Evolutionary conservation across 2,888 invertebrate species (phyloP).

Genomic region (Anorthoa munda): DNA sequence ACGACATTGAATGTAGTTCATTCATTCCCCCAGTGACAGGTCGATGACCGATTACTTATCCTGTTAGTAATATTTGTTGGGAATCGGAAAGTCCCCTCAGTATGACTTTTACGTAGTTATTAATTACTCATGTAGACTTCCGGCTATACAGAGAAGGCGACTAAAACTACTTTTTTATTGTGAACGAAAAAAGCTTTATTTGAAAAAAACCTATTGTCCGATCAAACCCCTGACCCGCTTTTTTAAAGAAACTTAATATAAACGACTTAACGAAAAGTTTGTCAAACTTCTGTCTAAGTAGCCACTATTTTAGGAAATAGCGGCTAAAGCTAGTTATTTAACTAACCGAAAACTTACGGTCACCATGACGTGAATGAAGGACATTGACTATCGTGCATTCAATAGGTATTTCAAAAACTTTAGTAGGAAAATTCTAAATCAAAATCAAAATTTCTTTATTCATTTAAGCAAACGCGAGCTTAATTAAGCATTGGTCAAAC

Average conservation of each 20-base stretch:
- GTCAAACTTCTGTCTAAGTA: not conserved
- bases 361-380: too few species aligned
- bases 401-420: too few species aligned
- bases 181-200: not conserved
- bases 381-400: too few species aligned
- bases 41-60: slow-evolving; percentile 30
- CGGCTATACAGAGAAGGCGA: not conserved
- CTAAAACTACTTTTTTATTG: not conserved
- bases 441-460: too few species aligned
- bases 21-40: slow-evolving; percentile 50
- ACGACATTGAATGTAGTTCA: slow-evolving; percentile 48
- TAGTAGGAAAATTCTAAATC: too few species aligned
- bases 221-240: not conserved
- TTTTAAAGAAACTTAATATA: not conserved
- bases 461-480: too few species aligned
- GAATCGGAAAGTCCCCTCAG: not conserved
- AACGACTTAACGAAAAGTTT: not conserved
- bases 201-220: not conserved
- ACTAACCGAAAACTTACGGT: slow-evolving; percentile 26
- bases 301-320: slow-evolving; percentile 1
- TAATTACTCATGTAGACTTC: not conserved
- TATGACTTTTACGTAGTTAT: not conserved
- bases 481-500: too few species aligned
- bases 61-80: slow-evolving; percentile 1
- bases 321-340: too few species aligned